A percentile compares a stretch with the other conserved stretches of the same genome.
Conservation (phyloP, 2,113 vertebrate genomes). For the Saguinus imperator region DNA sequence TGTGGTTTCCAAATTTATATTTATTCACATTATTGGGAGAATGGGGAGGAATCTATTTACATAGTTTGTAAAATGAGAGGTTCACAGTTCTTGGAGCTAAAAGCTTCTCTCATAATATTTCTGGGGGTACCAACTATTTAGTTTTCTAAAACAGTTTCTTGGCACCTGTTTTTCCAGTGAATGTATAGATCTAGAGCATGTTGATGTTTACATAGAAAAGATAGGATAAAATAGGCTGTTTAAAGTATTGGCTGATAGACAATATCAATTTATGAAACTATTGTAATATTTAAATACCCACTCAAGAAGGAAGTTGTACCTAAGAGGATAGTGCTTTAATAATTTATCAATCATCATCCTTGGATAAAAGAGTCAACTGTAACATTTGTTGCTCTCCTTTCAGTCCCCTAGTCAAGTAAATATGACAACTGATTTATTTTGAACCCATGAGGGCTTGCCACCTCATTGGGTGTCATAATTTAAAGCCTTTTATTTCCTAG, state of each 20-base stretch:
- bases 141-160: conserved; percentile 79
- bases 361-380: conserved; percentile 83
- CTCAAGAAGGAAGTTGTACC: conserved; percentile 83
- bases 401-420: conserved; percentile 78
- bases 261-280: conserved; percentile 89
- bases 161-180: conserved; percentile 83
- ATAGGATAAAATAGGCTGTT: conserved; percentile 94
- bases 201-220: conserved; percentile 90
- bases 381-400: conserved; percentile 79
- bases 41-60: conserved; percentile 27
- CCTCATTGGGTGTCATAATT: conserved; percentile 92
- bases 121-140: background rate
- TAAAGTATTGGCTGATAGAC: conserved; percentile 92
- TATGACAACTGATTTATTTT: conserved; percentile 89
- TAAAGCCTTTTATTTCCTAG: conserved; percentile 90
- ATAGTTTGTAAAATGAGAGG: conserved; percentile 68
- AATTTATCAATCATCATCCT: conserved; percentile 88
- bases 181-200: conserved; percentile 90
- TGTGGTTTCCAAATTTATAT: conserved; percentile 65
- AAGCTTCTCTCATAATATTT: conserved; percentile 28
- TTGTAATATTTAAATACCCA: conserved; percentile 89
- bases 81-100: conserved; percentile 44
- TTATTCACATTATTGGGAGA: conserved; percentile 48
- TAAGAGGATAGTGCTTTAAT: conserved; percentile 87
- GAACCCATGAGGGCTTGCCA: conserved; percentile 89